A percentile compares a stretch with the other conserved stretches of the same genome.
These are phyloP conservation scores for Apostichopus californicus DNA, from an alignment of 35 echinoderm and acorn worm species.

Conservation along the genomic window DNA sequence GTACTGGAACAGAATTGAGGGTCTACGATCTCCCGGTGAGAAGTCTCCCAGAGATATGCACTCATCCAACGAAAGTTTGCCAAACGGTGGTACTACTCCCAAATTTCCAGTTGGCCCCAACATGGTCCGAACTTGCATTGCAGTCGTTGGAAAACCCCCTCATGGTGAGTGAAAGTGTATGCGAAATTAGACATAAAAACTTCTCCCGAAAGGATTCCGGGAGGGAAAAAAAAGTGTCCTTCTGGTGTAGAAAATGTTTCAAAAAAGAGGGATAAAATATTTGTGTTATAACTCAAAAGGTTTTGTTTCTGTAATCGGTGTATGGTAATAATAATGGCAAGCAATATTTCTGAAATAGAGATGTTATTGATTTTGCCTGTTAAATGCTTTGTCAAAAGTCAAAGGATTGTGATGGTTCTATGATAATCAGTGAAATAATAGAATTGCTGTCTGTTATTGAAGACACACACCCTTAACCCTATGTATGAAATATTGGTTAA, in stretches of 20 bases:
- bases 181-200: background rate
- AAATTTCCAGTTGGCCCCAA: constrained; percentile 93
- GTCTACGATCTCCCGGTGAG: constrained; percentile 65
- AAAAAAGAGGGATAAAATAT: too few relatives aligned
- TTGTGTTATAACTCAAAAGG: too few relatives aligned
- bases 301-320: too few relatives aligned
- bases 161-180: constrained; percentile 63
- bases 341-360: too few relatives aligned
- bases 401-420: too few relatives aligned
- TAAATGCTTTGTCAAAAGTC: too few relatives aligned
- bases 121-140: constrained; percentile 80
- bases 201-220: background rate
- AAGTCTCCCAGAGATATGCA: constrained; percentile 48
- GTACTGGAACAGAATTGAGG: constrained; percentile 75
- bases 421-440: too few relatives aligned
- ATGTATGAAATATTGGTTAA: too few relatives aligned
- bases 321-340: too few relatives aligned
- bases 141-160: constrained; percentile 66
- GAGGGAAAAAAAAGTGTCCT: background rate
- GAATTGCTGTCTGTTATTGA: too few relatives aligned
- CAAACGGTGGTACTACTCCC: constrained; percentile 67
- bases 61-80: constrained; percentile 76
- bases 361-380: too few relatives aligned
- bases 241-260: background rate
- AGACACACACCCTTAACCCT: too few relatives aligned